Evolutionary conservation across 2,797 vertebrate species (phyloP).

Genomic region (Perodicticus potto): DNA sequence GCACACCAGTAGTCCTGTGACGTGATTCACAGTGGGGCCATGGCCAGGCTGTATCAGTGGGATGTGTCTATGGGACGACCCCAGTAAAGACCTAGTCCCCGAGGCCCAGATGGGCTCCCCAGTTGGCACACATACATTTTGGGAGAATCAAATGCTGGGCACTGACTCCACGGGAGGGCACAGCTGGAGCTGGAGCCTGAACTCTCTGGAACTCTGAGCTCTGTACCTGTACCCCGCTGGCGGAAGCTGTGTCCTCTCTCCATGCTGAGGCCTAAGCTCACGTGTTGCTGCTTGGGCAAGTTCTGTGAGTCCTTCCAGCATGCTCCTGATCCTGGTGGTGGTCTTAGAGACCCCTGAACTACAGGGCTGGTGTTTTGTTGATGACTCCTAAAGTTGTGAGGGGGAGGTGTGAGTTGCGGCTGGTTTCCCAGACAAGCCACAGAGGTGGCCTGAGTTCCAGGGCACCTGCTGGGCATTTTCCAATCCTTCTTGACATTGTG

Average conservation of each 20-base stretch:
- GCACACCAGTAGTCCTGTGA: not conserved
- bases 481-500: too few relatives aligned
- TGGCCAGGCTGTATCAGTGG: fast-evolving
- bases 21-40: not conserved
- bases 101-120: not conserved
- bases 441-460: too few relatives aligned
- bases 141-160: not conserved
- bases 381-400: fast-evolving
- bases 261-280: fast-evolving
- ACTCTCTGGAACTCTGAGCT: not conserved
- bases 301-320: not conserved
- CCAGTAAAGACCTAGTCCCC: too few relatives aligned
- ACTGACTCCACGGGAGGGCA: not conserved
- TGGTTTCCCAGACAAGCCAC: fast-evolving
- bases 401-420: not conserved
- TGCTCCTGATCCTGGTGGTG: fast-evolving
- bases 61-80: fast-evolving
- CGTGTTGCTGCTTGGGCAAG: fast-evolving
- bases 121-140: not conserved
- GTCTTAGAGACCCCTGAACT: fast-evolving
- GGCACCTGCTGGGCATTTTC: too few relatives aligned
- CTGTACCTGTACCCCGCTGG: fast-evolving
- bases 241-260: fast-evolving
- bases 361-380: not conserved
- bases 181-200: not conserved